phyloP scores from a whole-genome alignment of 2,888 invertebrate genomes.

The Branchellion lobata region DNA sequence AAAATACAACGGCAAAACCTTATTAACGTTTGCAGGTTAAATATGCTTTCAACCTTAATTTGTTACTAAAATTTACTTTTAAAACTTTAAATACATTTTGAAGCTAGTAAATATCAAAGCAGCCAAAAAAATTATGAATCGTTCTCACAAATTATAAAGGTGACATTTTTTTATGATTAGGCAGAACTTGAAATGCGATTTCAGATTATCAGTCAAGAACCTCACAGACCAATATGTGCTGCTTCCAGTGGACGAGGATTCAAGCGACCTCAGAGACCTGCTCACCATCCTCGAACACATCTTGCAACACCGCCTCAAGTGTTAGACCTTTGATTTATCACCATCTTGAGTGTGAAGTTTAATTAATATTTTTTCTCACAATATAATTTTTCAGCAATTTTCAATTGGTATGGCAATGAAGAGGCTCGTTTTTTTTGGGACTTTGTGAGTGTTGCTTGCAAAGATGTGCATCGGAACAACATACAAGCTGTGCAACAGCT shows the following conservation, averaged over 20 bases:
- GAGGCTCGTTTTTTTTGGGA: constrained; percentile 55
- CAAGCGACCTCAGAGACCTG: constrained; percentile 56
- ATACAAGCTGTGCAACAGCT: constrained; percentile 55
- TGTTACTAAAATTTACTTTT: background rate
- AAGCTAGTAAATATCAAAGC: too few relatives aligned
- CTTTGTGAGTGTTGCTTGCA: constrained; percentile 54
- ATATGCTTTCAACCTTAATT: background rate
- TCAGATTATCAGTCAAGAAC: constrained; percentile 56
- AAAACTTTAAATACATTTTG: background rate
- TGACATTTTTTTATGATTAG: too few relatives aligned
- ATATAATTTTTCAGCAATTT: constrained; percentile 49
- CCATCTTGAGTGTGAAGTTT: background rate
- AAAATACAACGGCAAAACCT: constrained; percentile 45
- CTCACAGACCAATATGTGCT: constrained; percentile 56
- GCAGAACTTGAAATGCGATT: constrained; percentile 35
- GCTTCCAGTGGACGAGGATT: constrained; percentile 54
- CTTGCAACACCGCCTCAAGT: constrained; percentile 54
- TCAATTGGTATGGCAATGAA: constrained; percentile 55
- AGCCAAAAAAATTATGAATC: too few relatives aligned
- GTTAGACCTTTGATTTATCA: constrained; percentile 49
- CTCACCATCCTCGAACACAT: constrained; percentile 56
- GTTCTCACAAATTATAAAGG: too few relatives aligned
- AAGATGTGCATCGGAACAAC: constrained; percentile 53
- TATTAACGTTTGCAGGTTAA: constrained; percentile 45
- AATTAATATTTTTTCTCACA: background rate